Conservation (phyloP, 2,888 invertebrate species). For the Melolontha melolontha region DNA sequence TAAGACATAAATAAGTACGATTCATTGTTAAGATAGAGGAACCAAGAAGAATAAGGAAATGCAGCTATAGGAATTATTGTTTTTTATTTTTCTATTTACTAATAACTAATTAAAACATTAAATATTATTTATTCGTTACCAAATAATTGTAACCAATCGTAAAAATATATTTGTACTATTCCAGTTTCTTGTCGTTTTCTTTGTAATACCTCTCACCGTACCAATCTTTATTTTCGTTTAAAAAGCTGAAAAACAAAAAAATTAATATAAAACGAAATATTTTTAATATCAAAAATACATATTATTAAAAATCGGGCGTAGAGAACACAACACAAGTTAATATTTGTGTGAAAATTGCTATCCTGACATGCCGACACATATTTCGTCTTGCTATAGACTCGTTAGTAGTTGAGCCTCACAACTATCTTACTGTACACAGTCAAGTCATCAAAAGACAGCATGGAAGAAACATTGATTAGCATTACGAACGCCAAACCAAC, state of each 20-base stretch:
- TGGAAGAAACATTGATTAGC: no score
- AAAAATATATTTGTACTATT: conserved; percentile 41
- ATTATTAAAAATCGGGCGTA: no score
- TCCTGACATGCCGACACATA: no score
- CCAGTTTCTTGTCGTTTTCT: conserved; percentile 43
- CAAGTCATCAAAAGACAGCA: no score
- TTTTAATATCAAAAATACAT: conserved; percentile 3
- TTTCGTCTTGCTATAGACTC: no score
- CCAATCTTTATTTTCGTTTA: conserved; percentile 86
- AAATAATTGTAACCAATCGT: conserved; percentile 53
- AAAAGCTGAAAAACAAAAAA: conserved; percentile 70
- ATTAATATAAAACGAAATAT: conserved; percentile 37
- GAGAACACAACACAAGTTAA: no score
- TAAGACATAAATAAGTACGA: not conserved
- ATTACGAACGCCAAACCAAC: no score
- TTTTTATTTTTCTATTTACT: conserved; percentile 37
- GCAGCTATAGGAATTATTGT: conserved; percentile 15
- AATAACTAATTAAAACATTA: conserved; percentile 41
- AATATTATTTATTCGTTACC: conserved; percentile 61
- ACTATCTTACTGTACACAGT: no score
- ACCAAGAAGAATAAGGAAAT: not conserved
- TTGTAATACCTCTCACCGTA: conserved; percentile 78
- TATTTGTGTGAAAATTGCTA: no score
- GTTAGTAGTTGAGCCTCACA: no score
- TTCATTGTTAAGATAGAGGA: not conserved